phyloP scores from a whole-genome alignment of 2,888 invertebrate species.

The Candidula unifasciata region DNA sequence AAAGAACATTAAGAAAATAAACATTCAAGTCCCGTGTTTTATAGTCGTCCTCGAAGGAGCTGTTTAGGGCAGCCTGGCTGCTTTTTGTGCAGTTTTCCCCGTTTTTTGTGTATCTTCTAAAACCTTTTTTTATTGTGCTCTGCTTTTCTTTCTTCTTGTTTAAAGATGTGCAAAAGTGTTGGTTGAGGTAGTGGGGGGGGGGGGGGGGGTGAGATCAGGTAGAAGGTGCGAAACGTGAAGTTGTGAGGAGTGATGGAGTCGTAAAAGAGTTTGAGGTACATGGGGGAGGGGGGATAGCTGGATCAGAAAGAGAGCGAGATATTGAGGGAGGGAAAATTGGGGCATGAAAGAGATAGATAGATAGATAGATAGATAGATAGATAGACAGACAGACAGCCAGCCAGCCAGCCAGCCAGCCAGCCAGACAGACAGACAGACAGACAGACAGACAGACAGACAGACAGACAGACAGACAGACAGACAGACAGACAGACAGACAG shows the following conservation, averaged over 20 bases:
- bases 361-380: not conserved
- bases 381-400: too few relatives aligned
- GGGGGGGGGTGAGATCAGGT: not conserved
- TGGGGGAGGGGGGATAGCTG: too few relatives aligned
- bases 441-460: too few relatives aligned
- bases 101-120: not conserved
- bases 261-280: too few relatives aligned
- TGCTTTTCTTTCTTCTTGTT: too few relatives aligned
- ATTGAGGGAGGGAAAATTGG: not conserved
- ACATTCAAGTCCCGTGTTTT: conserved; percentile 10
- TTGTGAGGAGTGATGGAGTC: not conserved
- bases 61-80: too few relatives aligned
- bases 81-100: too few relatives aligned
- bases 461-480: too few relatives aligned
- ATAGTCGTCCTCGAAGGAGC: not conserved
- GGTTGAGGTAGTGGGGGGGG: not conserved
- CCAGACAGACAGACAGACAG: too few relatives aligned
- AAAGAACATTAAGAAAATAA: conserved; percentile 27
- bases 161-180: too few relatives aligned
- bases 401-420: too few relatives aligned
- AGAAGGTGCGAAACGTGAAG: not conserved
- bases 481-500: too few relatives aligned
- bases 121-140: not conserved
- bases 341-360: not conserved
- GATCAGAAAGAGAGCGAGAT: not conserved